phyloP scores from a whole-genome alignment of 2,113 vertebrate genomes.

The Centropus unirufus region DNA sequence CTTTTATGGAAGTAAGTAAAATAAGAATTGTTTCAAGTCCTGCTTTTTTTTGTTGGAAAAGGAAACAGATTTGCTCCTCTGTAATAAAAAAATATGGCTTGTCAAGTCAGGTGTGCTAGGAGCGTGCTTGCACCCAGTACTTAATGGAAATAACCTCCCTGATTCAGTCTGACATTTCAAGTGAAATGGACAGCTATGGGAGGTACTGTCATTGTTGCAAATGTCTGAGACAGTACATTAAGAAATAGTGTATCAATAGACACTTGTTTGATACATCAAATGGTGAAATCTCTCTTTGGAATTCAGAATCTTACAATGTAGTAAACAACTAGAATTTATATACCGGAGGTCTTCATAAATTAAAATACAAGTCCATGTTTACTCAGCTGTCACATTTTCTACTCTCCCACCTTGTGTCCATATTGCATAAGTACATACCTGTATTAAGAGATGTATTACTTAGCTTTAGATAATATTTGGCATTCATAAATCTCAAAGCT shows the following conservation, averaged over 20 bases:
- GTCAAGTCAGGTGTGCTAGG: neutral
- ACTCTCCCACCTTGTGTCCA: slow-evolving; percentile 17
- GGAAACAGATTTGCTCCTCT: neutral
- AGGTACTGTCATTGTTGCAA: neutral
- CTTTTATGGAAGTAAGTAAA: neutral
- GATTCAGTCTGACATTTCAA: neutral
- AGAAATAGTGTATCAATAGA: neutral
- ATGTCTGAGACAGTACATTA: neutral
- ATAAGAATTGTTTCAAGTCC: neutral
- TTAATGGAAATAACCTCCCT: neutral
- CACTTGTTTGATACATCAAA: neutral
- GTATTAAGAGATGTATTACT: neutral
- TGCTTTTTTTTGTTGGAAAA: neutral
- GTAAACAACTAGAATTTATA: slow-evolving; percentile 18
- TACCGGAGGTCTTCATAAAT: slow-evolving; percentile 14
- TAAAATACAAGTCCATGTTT: slow-evolving; percentile 10
- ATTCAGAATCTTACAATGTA: neutral
- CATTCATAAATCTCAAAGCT: neutral
- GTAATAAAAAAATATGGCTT: neutral
- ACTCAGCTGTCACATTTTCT: slow-evolving; percentile 15
- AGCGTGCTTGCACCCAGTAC: neutral
- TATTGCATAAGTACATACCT: neutral
- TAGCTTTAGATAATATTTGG: slow-evolving; percentile 12
- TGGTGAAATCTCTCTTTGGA: neutral
- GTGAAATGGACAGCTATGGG: neutral